Evolutionary conservation across 2,888 invertebrate species (phyloP), one percentile per base, ranked within the genome.

Genomic region (Netelia virgata): DNA sequence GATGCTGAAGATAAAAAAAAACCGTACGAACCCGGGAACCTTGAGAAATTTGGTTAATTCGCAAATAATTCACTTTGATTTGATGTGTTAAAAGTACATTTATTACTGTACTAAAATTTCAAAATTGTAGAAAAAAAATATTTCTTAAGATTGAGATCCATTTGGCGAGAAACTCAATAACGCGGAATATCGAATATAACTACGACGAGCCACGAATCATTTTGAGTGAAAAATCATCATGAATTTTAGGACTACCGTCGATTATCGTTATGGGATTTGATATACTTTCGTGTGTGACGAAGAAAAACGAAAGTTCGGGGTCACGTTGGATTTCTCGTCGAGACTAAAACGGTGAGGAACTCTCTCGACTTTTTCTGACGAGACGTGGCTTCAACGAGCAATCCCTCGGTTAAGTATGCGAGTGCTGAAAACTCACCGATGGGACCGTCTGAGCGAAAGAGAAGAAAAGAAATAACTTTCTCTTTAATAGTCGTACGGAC

Each of bases 391-490:
- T 63, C 57, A 73, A 81, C 53, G 86, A 82, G 77, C 70, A 69
- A 77, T 83, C 36, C 69, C 57, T 47, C 14, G 10, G 10, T 14
- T 10, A 14, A 14, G 47, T 47, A 74, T 80, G 78, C 84, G 84
- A 80, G 82, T 86, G 59, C 77, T 72, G 41, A 77, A 86, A 86
- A 84, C 82, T 88, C 82, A 10, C 47, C 70, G 81, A 57, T 78
- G 80, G 55, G 50, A 72, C 75, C 55, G 61, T 55, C 82, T 41
- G 70, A 55, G 83, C 78, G 47, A 47, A 53, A 47, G 57, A 68
- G 50, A 36, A 82, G 80, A 86, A 63, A 69, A 73, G 70, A 75
- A 61, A 66, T 86, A 89, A 89, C 90, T 91, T 90, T 90, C 90
- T 88, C 89, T 77, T 82, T 80, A 83, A 88, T 89, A 77, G 80